phyloP scores from a whole-genome alignment of 2,113 vertebrate genomes.

The Apaloderma vittatum region DNA sequence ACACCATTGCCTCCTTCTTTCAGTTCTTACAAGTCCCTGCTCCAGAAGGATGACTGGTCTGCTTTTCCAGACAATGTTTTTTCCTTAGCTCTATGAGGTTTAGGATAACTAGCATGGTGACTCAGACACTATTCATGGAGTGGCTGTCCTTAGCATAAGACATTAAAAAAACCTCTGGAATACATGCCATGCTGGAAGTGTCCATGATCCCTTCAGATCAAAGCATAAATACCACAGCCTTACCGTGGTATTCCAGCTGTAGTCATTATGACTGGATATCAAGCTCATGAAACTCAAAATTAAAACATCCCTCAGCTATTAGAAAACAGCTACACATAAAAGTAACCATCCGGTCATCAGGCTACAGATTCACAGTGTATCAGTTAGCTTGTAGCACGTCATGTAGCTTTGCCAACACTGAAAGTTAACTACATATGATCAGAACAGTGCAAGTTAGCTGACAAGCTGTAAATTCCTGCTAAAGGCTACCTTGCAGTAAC shows the following conservation, averaged over 20 bases:
- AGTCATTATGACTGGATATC: not conserved
- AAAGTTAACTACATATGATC: not conserved
- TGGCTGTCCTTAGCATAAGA: not conserved
- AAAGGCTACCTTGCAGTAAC: not conserved
- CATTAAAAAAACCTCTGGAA: not conserved
- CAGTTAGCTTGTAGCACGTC: not conserved
- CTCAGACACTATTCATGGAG: not conserved
- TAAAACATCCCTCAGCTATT: not conserved
- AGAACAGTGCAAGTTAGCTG: not conserved
- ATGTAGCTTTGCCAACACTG: not conserved
- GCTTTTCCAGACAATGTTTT: not conserved
- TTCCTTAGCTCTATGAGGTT: not conserved
- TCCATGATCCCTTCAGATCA: not conserved
- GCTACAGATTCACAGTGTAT: not conserved
- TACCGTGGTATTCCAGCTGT: not conserved
- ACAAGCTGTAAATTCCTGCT: not conserved
- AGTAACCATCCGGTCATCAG: not conserved
- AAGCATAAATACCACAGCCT: not conserved
- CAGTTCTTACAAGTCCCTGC: not conserved
- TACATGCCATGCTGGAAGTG: not conserved
- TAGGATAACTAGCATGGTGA: constrained; percentile 1
- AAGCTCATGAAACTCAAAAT: not conserved
- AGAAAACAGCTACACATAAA: not conserved
- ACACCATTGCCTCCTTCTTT: not conserved
- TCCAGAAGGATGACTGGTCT: not conserved